Conservation (phyloP, 92 coral and sea anemone species). For the Siderastrea radians region DNA sequence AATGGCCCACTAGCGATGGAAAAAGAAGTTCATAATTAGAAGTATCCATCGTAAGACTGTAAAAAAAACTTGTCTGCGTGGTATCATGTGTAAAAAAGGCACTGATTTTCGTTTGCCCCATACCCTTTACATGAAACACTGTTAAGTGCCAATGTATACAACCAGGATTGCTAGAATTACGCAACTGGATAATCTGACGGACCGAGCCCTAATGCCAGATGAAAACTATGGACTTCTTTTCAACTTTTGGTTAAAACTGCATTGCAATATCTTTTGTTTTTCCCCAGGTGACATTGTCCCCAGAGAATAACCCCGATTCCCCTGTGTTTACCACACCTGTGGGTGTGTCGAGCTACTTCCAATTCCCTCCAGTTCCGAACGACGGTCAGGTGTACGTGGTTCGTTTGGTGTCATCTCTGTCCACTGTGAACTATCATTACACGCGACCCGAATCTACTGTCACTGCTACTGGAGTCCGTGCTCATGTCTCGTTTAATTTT, state of each 20-base stretch:
- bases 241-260: not conserved
- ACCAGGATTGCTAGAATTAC: too few species aligned
- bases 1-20: too few species aligned
- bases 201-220: too few species aligned
- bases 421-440: slow-evolving; percentile 78
- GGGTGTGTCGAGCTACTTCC: slow-evolving; percentile 94
- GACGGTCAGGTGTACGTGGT: slow-evolving; percentile 94
- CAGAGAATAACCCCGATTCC: slow-evolving; percentile 90
- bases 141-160: too few species aligned
- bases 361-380: slow-evolving; percentile 94
- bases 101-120: too few species aligned
- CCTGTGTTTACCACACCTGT: slow-evolving; percentile 89
- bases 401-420: slow-evolving; percentile 90
- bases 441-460: slow-evolving; percentile 84
- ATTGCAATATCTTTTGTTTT: not conserved
- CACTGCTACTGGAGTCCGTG: slow-evolving; percentile 89
- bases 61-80: too few species aligned
- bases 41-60: too few species aligned
- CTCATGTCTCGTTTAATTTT: slow-evolving; percentile 89
- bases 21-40: too few species aligned
- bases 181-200: too few species aligned
- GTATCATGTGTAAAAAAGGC: too few species aligned
- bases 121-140: too few species aligned
- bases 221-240: not conserved
- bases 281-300: slow-evolving; percentile 84